Percentiles rank a stretch among this genome's conserved stretches.
Evolutionary conservation across 2,797 vertebrate genomes (phyloP).

Genomic region (Malurus splendens): DNA sequence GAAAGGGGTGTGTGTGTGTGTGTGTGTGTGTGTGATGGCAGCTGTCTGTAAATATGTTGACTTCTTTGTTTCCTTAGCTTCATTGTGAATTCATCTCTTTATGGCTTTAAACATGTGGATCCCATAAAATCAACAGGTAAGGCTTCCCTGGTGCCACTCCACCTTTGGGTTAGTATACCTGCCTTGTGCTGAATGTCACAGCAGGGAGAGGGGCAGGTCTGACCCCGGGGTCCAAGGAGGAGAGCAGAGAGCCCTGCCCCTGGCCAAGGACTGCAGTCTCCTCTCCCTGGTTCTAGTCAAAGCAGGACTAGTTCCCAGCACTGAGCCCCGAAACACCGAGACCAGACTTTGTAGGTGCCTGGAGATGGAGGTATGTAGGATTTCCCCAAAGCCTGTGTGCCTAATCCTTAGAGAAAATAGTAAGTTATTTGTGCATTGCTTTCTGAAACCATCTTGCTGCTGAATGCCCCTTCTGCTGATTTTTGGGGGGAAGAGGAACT

Average conservation of each 20-base stretch:
- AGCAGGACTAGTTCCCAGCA: not conserved
- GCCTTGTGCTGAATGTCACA: not conserved
- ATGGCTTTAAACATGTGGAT: not conserved
- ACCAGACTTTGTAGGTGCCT: not conserved
- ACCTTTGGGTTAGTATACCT: not conserved
- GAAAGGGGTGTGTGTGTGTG: no score
- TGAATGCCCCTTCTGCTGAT: not conserved
- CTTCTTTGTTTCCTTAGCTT: not conserved
- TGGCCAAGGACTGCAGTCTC: not conserved
- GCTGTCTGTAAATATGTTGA: not conserved
- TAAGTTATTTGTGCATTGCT: not conserved
- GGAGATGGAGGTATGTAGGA: not conserved
- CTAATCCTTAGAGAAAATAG: not conserved
- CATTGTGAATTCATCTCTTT: slow-evolving; percentile 6
- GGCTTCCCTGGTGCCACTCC: not conserved
- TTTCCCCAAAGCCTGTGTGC: not conserved
- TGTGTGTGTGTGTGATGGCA: not conserved
- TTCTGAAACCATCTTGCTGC: not conserved
- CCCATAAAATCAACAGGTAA: not conserved
- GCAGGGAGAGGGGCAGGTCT: not conserved
- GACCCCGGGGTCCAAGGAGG: accelerated
- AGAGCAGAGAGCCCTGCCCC: not conserved
- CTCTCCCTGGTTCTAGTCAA: not conserved
- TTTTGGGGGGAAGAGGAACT: not conserved
- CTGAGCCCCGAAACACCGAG: not conserved